Base-by-base conservation (phyloP, 2,113 vertebrate genomes). In the Gopherus flavomarginatus region DNA sequence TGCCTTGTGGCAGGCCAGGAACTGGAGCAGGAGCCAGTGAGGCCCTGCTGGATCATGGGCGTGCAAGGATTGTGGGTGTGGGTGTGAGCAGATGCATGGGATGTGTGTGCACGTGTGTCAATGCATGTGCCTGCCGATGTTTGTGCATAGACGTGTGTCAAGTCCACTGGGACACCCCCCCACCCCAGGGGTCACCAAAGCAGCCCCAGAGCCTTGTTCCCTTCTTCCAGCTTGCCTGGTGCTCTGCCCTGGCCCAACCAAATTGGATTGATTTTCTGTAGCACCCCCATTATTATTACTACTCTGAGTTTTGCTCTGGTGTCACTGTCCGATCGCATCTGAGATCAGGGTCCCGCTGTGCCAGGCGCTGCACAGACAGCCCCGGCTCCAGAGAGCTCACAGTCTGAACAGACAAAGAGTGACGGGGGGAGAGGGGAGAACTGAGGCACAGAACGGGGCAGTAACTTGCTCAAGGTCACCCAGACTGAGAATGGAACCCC, bases 161-260 rank as follows among this genome's bases (percentile, higher is more conserved):
- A 7, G 59, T 35, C 47, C 21, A 44, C 13, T 1, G 1, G 19
- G n/a, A 22, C 16, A 5, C 11, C 26, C 6, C 6, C 17, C 26
- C 26, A 4, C 82, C 44, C 29, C 57, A 35, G 16, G 62, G 62
- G n/a, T 72, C 65, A 21, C 65, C 35, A 8, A 17, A 19, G 16
- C 65, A 69, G 65, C 35, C 2, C 1, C 69, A 11, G 8, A 42
- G 72, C 21, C 21, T 47, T 44, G 38, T 44, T 22, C 42, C 42
- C 24, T 77, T 44, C 75, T 77, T 77, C 22, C 38, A 77, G 38
- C 72, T 77, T 77, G 72, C 22, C 38, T 14, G 38, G 21, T 77
- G 38, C 72, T 27, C 75, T 7, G 12, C 6, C 26, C 42, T 4
- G 42, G 38, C 42, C 75, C 42, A 26, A 47, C 26, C 38, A 42